Evolutionary conservation across 2,113 vertebrate species (phyloP).

Genomic region (Lasiurus borealis): DNA sequence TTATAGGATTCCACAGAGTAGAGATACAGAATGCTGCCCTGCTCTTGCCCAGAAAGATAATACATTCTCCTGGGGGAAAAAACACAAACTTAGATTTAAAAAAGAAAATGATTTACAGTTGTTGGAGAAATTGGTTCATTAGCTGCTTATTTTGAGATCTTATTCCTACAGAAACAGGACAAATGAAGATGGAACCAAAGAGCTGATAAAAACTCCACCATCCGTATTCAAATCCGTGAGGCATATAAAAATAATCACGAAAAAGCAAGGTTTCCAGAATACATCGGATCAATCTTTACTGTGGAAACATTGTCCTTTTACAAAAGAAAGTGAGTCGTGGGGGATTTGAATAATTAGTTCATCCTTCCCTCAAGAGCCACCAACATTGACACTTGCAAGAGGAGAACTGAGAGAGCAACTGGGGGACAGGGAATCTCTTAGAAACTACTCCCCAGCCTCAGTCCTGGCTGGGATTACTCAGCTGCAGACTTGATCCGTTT

Average conservation of each 20-base stretch:
- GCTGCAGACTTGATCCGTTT: not conserved
- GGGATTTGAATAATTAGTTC: not conserved
- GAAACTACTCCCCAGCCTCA: not conserved
- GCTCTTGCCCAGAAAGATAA: not conserved
- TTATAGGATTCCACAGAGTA: not conserved
- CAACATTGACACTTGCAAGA: not conserved
- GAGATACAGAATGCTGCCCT: not conserved
- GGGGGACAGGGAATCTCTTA: not conserved
- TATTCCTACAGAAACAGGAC: not conserved
- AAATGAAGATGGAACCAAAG: not conserved
- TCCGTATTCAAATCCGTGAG: not conserved
- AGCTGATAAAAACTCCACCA: not conserved
- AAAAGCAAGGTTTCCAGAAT: not conserved
- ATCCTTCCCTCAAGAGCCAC: not conserved
- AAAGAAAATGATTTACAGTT: not conserved
- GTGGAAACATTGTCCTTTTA: not conserved
- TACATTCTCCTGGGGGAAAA: not conserved
- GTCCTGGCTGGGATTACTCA: not conserved
- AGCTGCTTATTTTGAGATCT: not conserved
- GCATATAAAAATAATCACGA: not conserved
- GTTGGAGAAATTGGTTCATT: not conserved
- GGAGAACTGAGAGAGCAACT: not conserved
- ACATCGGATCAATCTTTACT: not conserved
- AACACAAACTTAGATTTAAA: not conserved
- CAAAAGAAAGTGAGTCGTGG: not conserved